A percentile compares a stretch with the other conserved stretches of the same genome.
Evolutionary conservation across 2,113 vertebrate genomes (phyloP).

Genomic region (Brachypteracias leptosomus): DNA sequence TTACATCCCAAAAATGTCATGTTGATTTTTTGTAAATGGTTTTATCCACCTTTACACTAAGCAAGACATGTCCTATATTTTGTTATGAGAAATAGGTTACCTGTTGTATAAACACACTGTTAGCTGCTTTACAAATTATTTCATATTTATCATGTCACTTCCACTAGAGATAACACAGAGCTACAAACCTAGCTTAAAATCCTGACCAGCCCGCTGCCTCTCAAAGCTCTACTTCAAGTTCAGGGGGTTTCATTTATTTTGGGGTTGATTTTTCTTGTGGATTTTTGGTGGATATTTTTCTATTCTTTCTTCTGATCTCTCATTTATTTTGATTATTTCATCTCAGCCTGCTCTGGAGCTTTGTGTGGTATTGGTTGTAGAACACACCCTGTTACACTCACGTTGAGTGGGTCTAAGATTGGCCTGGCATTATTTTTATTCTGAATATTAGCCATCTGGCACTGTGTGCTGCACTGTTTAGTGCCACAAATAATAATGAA

Average conservation of each 20-base stretch:
- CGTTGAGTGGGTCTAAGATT: constrained; percentile 8
- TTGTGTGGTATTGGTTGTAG: neutral
- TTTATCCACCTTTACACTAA: neutral
- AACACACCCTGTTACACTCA: neutral
- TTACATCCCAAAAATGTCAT: too few species aligned
- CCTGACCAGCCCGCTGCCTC: neutral
- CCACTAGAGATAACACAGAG: neutral
- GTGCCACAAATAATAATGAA: constrained; percentile 63
- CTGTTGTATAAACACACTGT: neutral
- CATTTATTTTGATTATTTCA: neutral
- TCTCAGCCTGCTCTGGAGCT: neutral
- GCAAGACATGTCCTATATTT: neutral
- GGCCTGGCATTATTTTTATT: constrained; percentile 60
- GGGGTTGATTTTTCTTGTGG: neutral
- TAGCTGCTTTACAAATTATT: neutral
- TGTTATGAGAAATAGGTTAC: neutral
- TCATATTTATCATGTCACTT: neutral
- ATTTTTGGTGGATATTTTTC: neutral
- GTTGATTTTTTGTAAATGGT: too few species aligned
- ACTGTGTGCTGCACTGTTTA: constrained; percentile 43
- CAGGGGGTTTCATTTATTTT: neutral
- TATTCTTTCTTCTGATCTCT: neutral
- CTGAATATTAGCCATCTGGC: constrained; percentile 62
- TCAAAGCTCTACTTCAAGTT: neutral
- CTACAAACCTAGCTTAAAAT: neutral